Conservation (phyloP, 1,140 invertebrate genomes). For the Drosophila albomicans region DNA sequence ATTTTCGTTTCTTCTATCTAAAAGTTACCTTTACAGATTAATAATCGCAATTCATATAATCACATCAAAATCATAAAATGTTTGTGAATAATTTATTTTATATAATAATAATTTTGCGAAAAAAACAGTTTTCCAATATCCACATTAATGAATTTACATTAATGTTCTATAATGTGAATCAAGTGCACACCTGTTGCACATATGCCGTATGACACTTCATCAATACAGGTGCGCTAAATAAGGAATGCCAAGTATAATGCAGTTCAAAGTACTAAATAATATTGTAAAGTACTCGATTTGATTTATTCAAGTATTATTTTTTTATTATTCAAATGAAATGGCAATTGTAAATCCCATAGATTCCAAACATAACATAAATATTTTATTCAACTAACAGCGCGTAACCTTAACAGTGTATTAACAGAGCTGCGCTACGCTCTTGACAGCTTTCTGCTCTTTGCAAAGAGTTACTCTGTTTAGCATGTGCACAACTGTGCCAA, state of each 20-base stretch:
- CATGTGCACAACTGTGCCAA: conserved; percentile 48
- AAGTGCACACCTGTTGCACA: conserved; percentile 60
- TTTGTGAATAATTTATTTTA: too few relatives aligned
- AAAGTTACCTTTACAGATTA: too few relatives aligned
- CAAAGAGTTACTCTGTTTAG: conserved; percentile 36
- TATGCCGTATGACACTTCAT: conserved; percentile 26
- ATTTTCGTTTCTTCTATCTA: too few relatives aligned
- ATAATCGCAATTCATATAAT: too few relatives aligned
- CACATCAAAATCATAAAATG: too few relatives aligned
- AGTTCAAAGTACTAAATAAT: conserved; percentile 15
- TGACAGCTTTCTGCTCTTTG: conserved; percentile 56
- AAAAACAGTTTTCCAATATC: too few relatives aligned
- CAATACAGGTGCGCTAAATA: conserved; percentile 23
- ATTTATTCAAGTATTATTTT: background rate
- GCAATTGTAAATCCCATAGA: background rate
- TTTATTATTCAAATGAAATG: background rate
- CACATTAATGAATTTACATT: background rate
- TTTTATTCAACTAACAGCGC: conserved; percentile 15
- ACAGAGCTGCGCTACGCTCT: conserved; percentile 2
- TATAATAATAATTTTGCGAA: too few relatives aligned
- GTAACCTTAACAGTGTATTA: conserved; percentile 7
- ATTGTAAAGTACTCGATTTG: background rate
- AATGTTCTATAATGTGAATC: conserved; percentile 33
- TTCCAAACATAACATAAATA: conserved; percentile 1
- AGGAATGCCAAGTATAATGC: too few relatives aligned